Evolutionary conservation across 2,797 vertebrate genomes (phyloP).

Genomic region (Urosaurus nigricauda): DNA sequence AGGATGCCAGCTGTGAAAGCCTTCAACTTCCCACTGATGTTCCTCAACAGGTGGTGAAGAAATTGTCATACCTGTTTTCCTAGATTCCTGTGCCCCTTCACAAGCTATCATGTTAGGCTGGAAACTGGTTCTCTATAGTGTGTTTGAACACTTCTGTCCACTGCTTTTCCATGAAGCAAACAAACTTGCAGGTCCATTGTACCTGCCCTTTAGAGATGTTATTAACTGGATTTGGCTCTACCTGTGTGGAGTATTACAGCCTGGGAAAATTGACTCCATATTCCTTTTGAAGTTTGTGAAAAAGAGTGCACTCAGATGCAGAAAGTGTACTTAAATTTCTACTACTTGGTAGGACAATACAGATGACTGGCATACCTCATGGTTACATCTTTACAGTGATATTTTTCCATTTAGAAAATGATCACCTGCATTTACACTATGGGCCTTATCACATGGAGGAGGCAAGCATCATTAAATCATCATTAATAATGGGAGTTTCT

Average conservation of each 20-base stretch:
- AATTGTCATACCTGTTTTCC: background rate
- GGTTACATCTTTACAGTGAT: background rate
- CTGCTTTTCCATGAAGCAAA: background rate
- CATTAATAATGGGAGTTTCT: too few relatives aligned
- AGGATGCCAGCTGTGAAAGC: too few relatives aligned
- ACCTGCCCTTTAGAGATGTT: background rate
- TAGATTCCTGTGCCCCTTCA: background rate
- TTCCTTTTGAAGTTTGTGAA: background rate
- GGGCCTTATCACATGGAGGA: too few relatives aligned
- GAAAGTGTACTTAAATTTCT: background rate
- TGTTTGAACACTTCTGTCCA: background rate
- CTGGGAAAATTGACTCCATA: background rate
- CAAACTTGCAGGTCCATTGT: background rate
- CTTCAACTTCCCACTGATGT: background rate
- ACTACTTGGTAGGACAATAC: background rate
- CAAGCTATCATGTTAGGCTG: background rate
- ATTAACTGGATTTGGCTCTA: background rate
- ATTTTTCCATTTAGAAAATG: background rate
- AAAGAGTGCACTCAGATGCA: background rate
- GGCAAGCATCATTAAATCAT: too few relatives aligned
- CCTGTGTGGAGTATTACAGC: background rate
- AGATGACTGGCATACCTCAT: background rate
- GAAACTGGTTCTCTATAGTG: background rate
- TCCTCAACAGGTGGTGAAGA: background rate
- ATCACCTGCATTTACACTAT: background rate